A percentile compares a stretch with the other conserved stretches of the same genome.
phyloP scores from a whole-genome alignment of 2,113 vertebrate species.

The Asarcornis scutulata region DNA sequence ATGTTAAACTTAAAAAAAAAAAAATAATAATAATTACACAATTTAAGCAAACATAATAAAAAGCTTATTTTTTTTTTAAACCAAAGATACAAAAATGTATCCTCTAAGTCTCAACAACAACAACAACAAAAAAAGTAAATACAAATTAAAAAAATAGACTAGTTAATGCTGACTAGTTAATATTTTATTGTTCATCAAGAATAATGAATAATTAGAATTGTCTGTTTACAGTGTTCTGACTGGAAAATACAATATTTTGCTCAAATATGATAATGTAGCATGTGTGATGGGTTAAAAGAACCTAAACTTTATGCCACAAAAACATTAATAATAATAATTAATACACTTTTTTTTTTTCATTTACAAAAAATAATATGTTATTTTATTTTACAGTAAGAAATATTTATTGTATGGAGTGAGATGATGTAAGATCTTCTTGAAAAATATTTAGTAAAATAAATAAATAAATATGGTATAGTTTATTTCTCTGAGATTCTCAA shows the following conservation, averaged over 20 bases:
- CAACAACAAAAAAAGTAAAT: not conserved
- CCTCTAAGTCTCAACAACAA: not conserved
- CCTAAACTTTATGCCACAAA: conserved; percentile 9
- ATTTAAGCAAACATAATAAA: conserved; percentile 22
- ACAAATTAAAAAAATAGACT: not conserved
- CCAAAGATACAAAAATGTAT: not conserved
- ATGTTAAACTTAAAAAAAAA: not conserved
- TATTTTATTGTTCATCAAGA: conserved; percentile 30
- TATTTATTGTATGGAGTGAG: not conserved
- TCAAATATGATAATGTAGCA: conserved; percentile 11
- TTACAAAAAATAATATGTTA: not conserved
- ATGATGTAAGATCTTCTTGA: not conserved
- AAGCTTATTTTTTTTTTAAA: not conserved
- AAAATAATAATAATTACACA: not conserved
- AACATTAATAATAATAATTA: not conserved
- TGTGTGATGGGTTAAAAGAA: conserved; percentile 14
- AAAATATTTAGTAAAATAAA: not conserved
- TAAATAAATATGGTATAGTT: not conserved
- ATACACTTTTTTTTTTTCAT: not conserved
- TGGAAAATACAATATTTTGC: conserved; percentile 37
- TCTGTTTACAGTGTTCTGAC: conserved; percentile 5
- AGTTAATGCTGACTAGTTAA: not conserved
- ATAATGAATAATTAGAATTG: conserved; percentile 27
- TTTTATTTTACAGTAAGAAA: not conserved
- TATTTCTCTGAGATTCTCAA: not conserved